Percentiles rank a stretch among this genome's conserved stretches.
phyloP scores from a whole-genome alignment of 2,888 invertebrate genomes.

The Drosophila macrospina region DNA sequence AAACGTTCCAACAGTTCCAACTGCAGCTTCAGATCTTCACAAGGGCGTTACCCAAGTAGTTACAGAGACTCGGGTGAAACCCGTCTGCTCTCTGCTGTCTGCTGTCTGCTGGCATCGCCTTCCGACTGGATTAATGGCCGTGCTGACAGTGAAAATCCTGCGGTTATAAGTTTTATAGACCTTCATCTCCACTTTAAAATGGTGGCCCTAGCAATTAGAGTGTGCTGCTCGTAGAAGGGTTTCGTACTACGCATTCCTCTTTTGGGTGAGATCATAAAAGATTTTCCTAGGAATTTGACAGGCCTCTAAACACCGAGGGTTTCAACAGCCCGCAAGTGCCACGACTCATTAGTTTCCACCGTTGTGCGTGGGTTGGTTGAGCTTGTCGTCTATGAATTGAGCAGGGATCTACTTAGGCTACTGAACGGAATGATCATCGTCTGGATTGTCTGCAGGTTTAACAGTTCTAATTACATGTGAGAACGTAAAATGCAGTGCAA shows the following conservation, averaged over 20 bases:
- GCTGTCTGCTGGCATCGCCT: constrained; percentile 24
- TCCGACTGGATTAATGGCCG: constrained; percentile 67
- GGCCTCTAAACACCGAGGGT: constrained; percentile 43
- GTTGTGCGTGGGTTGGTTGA: constrained; percentile 66
- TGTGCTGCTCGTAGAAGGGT: constrained; percentile 44
- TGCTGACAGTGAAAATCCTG: constrained; percentile 79
- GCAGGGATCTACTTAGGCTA: constrained; percentile 41
- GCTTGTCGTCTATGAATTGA: constrained; percentile 5
- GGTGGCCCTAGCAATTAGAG: constrained; percentile 67
- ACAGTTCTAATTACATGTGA: constrained; percentile 55
- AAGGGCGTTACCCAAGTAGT: constrained; percentile 74
- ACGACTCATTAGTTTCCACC: constrained; percentile 61
- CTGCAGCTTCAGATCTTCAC: constrained; percentile 48
- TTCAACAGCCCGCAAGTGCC: constrained; percentile 33
- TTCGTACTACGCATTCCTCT: constrained; percentile 31
- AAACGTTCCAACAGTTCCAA: not conserved
- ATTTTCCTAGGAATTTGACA: constrained; percentile 64
- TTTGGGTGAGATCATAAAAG: constrained; percentile 67
- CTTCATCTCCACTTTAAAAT: constrained; percentile 52
- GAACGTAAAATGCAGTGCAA: constrained; percentile 14
- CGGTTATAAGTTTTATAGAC: constrained; percentile 79
- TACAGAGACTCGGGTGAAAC: constrained; percentile 50
- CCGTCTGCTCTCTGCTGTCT: no score
- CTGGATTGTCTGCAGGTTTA: constrained; percentile 47
- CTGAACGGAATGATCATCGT: constrained; percentile 30